phyloP scores from a whole-genome alignment of 2,888 invertebrate genomes.

The Acrobeloides nanus region DNA sequence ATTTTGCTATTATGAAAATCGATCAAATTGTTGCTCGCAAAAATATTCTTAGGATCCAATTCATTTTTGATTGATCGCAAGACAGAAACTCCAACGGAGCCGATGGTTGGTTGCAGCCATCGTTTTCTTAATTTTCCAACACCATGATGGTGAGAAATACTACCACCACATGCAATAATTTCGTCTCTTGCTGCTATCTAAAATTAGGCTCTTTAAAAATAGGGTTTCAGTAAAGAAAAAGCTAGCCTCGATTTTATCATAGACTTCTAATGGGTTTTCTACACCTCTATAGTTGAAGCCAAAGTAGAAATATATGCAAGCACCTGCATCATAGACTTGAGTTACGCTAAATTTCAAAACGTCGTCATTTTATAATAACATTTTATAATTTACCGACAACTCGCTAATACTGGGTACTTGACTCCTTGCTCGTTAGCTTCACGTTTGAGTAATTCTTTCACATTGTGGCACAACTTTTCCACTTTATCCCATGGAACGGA shows the following conservation, averaged over 20 bases:
- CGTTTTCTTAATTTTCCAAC: slow-evolving; percentile 81
- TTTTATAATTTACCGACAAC: slow-evolving; percentile 54
- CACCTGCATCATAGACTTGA: slow-evolving; percentile 93
- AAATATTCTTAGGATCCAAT: slow-evolving; percentile 87
- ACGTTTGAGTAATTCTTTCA: slow-evolving; percentile 70
- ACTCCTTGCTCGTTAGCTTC: slow-evolving; percentile 58
- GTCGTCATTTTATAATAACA: no score
- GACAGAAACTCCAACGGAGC: slow-evolving; percentile 70
- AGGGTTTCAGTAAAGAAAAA: background rate
- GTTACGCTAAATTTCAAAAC: slow-evolving; percentile 69
- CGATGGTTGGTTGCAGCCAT: slow-evolving; percentile 79
- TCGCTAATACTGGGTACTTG: slow-evolving; percentile 57
- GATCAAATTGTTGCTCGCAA: slow-evolving; percentile 76
- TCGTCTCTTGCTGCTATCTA: slow-evolving; percentile 76
- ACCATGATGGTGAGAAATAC: slow-evolving; percentile 60
- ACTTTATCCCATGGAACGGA: slow-evolving; percentile 70
- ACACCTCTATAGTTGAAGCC: slow-evolving; percentile 55
- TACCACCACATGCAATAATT: slow-evolving; percentile 80
- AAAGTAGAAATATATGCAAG: slow-evolving; percentile 91
- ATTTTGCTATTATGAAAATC: no score
- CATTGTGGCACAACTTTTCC: slow-evolving; percentile 71
- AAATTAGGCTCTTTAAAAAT: slow-evolving; percentile 9
- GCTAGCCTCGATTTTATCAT: slow-evolving; percentile 73
- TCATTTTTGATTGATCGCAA: slow-evolving; percentile 75
- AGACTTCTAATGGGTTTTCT: slow-evolving; percentile 58